Base-by-base conservation (phyloP, 2,888 invertebrate species). In the Coecobrya sp. region DNA sequence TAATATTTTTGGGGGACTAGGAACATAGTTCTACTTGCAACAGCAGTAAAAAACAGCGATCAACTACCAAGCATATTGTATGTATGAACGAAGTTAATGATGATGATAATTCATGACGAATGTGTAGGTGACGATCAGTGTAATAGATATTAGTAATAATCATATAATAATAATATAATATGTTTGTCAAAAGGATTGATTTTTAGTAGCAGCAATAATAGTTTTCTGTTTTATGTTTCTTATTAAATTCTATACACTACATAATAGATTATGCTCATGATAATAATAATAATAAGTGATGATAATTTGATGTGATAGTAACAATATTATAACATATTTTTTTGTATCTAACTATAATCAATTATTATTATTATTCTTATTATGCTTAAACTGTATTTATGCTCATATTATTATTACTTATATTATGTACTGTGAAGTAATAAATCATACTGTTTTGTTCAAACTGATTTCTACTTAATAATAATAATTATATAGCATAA, bases 391-490 rank as follows among this genome's bases (percentile, higher is more conserved):
- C 25, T 42, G 59, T 59, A 19, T 42, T n/a, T 45, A 79, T 49
- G n/a, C 16, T 62, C 19, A 22, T 7, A 62, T 82, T 85, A 65
- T 65, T 36, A 70, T 42, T 79, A 79, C n/a, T n/a, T n/a, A 45
- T 79, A 25, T 36, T 76, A 76, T 76, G 73, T 49, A 42, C 45
- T 76, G 73, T 79, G 49, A 13, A 79, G 52, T 45, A 68, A 42
- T 68, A 82, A 82, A 68, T 62, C 89, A 81, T 89, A 82, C 89
- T 89, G 89, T 81, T 81, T 68, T 82, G 55, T 82, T 65, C 65
- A 82, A 82, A 36, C 59, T 59, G 82, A 82, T 62, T 82, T 59
- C 27, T 49, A 30, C 11, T 36, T 22, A 59, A 49, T 49, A 55
- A 36, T 27, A 16, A 52, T 52, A 49, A 55, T 59, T 59, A 36